Conservation (phyloP, 2,888 invertebrate genomes). For the Galeopsomyia nigrocyanea region DNA sequence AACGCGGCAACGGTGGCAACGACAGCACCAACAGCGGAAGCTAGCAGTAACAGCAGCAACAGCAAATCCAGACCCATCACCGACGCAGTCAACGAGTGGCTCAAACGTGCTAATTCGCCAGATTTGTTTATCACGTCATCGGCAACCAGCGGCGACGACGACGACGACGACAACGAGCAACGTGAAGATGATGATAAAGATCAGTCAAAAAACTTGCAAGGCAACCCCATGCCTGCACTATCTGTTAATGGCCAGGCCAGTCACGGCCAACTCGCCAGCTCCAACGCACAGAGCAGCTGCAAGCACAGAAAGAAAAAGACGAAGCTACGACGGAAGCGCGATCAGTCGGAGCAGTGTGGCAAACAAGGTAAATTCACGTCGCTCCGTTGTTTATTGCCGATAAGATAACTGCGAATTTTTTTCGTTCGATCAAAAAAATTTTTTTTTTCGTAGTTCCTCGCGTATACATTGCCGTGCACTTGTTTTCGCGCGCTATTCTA, state of each 20-base stretch:
- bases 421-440: too few species aligned
- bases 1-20: slow-evolving; percentile 8
- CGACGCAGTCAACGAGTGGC: slow-evolving; percentile 75
- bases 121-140: slow-evolving; percentile 61
- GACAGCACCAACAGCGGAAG: slow-evolving; percentile 42
- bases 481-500: too few species aligned
- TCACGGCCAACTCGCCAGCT: slow-evolving; percentile 63
- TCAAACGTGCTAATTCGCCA: slow-evolving; percentile 66
- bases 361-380: too few species aligned
- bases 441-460: too few species aligned
- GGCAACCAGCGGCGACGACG: slow-evolving; percentile 49
- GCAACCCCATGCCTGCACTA: slow-evolving; percentile 73
- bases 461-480: too few species aligned
- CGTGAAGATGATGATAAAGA: slow-evolving; percentile 53
- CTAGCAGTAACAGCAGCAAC: slow-evolving; percentile 9
- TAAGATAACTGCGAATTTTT: too few species aligned
- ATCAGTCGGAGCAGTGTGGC: too few species aligned
- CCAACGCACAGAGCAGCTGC: slow-evolving; percentile 50
- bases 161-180: slow-evolving; percentile 51
- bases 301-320: slow-evolving; percentile 49
- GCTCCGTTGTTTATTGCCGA: too few species aligned
- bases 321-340: slow-evolving; percentile 30
- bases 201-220: slow-evolving; percentile 72
- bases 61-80: slow-evolving; percentile 69
- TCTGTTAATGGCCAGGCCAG: slow-evolving; percentile 66